Evolutionary conservation across 2,113 vertebrate genomes (phyloP), one percentile per base, ranked within the genome.

Genomic region (Oncorhynchus masou): DNA sequence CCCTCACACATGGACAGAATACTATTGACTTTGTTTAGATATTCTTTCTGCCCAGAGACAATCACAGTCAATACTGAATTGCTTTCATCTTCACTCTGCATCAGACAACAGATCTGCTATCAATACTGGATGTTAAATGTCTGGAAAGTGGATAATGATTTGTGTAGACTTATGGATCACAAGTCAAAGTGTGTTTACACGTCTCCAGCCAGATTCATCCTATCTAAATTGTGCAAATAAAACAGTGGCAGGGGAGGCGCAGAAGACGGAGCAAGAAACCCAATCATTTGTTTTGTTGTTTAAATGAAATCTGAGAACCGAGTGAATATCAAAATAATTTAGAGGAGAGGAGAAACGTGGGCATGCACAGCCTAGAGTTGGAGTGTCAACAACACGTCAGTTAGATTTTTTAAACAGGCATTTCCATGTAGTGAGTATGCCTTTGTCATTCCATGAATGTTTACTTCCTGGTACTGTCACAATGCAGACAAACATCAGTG

Each of bases 391-490:
- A 45, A 65, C 73, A 45, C n/a, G 15, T n/a, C 19, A 34, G 39
- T 75, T 75, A 16, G 64, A 31, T 48, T 68, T 79, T 68, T 67
- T n/a, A 78, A 84, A 77, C n/a, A 51, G 73, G 34, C 19, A 31
- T 79, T 81, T 31, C 73, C 77, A 27, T 66, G 54, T 79, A 62
- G 82, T 66, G 70, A 49, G 8, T 49, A 24, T 27, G 31, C 29
- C 22, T 27, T n/a, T 51, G 59, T 65, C 74, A 79, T 81, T 76
- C 78, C 48, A 60, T 69, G 15, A 1, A 68, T 72, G 76, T 83
- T 76, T 81, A 78, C 81, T 76, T 80, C 73, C 76, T 73, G n/a
- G 68, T n/a, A 48, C 19, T 22, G 68, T 31, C 51, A 54, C 51
- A 19, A 54, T 54, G 51, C 51, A 19, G 51, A 54, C 16, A 19